Conservation (phyloP, 1,140 invertebrate species). For the Drosophila hydei region DNA sequence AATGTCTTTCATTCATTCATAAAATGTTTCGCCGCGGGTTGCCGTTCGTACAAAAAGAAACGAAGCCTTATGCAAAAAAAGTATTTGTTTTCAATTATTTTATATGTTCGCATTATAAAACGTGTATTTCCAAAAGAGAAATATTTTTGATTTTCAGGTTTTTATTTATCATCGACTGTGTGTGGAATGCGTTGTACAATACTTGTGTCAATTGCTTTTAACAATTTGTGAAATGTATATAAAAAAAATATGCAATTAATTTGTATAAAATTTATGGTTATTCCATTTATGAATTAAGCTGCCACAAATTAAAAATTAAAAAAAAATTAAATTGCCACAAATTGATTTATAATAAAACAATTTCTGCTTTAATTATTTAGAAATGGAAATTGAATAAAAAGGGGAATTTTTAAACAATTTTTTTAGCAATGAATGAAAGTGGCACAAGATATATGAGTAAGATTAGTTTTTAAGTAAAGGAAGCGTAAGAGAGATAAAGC, state of each 20-base stretch:
- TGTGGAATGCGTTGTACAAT: constrained; percentile 30
- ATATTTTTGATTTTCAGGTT: constrained; percentile 4
- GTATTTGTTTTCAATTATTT: constrained; percentile 48
- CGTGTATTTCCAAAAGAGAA: constrained; percentile 18
- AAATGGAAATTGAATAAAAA: background rate
- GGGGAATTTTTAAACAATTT: too few species aligned
- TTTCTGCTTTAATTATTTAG: background rate
- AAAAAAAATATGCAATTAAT: constrained; percentile 16
- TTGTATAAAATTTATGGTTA: background rate
- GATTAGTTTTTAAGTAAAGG: too few species aligned
- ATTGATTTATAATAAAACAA: background rate
- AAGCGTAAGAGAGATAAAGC: too few species aligned
- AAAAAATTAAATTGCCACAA: too few species aligned
- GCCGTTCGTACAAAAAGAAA: constrained; percentile 11
- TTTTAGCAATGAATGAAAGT: too few species aligned
- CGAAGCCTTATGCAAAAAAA: constrained; percentile 17
- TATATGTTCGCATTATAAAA: constrained; percentile 1
- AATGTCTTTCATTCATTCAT: constrained; percentile 40
- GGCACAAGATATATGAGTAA: too few species aligned
- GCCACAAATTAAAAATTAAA: too few species aligned
- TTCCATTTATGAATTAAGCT: background rate
- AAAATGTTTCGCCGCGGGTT: constrained; percentile 39
- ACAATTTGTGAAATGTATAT: constrained; percentile 14
- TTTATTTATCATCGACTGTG: background rate
- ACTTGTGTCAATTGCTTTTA: constrained; percentile 29